These are phyloP conservation scores for Athene cunicularia DNA, from an alignment of 2,113 vertebrate species.

Conservation along the genomic window DNA sequence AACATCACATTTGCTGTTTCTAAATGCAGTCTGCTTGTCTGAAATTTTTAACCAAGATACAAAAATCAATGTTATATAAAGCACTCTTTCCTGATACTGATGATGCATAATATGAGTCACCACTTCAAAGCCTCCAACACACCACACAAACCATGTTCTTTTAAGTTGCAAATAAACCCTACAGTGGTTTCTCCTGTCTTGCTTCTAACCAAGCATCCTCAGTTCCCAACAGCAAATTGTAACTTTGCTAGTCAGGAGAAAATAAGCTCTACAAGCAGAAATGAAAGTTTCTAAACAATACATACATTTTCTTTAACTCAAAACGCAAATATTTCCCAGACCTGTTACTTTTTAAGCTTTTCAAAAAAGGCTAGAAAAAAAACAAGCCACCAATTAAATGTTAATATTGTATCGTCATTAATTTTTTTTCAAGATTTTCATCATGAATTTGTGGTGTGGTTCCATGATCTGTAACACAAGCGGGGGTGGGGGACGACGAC, in stretches of 20 bases:
- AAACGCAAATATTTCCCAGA: background rate
- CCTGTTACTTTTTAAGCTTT: background rate
- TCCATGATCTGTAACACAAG: background rate
- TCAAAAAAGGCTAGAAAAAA: background rate
- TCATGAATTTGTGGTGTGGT: background rate
- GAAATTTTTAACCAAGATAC: slow-evolving; percentile 35
- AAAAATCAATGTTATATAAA: slow-evolving; percentile 52
- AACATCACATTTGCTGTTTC: background rate
- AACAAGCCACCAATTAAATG: background rate
- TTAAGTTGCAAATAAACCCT: slow-evolving; percentile 22
- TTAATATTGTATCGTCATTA: background rate
- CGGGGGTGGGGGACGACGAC: rapidly evolving
- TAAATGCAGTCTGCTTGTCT: slow-evolving; percentile 30
- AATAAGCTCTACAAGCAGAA: background rate
- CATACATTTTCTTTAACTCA: background rate
- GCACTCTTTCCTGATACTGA: slow-evolving; percentile 38
- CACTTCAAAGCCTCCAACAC: slow-evolving; percentile 62
- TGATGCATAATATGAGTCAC: slow-evolving; percentile 60
- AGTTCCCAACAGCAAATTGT: background rate
- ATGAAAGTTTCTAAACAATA: background rate
- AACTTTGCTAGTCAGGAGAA: background rate
- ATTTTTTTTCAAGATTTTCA: background rate
- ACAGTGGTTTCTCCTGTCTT: slow-evolving; percentile 23
- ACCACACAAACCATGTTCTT: slow-evolving; percentile 25
- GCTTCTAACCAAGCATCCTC: background rate